Percentiles rank a stretch among this genome's conserved stretches.
These are phyloP conservation scores for Adelges cooleyi DNA, from an alignment of 1,140 invertebrate genomes.

Conservation along the genomic window DNA sequence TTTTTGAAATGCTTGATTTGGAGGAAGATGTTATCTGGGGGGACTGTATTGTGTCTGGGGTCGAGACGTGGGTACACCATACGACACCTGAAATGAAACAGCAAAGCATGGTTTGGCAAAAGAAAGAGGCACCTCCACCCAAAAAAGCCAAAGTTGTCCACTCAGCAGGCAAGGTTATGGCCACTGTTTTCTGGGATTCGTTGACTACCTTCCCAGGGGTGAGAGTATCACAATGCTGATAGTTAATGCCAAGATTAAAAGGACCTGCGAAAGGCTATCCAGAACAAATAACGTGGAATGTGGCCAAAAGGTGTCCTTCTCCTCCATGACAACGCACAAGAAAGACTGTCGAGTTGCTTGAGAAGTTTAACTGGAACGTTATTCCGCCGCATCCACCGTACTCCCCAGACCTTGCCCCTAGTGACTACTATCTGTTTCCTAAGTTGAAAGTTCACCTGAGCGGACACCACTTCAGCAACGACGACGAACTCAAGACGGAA, in stretches of 20 bases:
- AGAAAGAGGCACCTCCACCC: slow-evolving; percentile 28
- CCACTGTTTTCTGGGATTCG: slow-evolving; percentile 35
- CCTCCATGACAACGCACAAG: slow-evolving; percentile 38
- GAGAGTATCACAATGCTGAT: slow-evolving; percentile 37
- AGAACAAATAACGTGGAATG: too few species aligned
- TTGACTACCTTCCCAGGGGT: slow-evolving; percentile 41
- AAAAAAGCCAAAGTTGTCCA: slow-evolving; percentile 34
- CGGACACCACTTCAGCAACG: slow-evolving; percentile 34
- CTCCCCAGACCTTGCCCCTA: slow-evolving; percentile 38
- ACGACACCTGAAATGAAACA: slow-evolving; percentile 37
- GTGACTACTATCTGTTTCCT: slow-evolving; percentile 36
- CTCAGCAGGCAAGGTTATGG: slow-evolving; percentile 34
- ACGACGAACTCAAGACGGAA: background rate
- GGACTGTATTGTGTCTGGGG: too few species aligned
- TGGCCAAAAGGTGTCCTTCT: slow-evolving; percentile 39
- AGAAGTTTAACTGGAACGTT: too few species aligned
- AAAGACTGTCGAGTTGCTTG: slow-evolving; percentile 35
- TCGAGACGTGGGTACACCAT: slow-evolving; percentile 39
- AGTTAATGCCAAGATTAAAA: slow-evolving; percentile 33
- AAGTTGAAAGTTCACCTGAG: slow-evolving; percentile 37
- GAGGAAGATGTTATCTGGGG: too few species aligned
- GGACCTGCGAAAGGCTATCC: slow-evolving; percentile 34
- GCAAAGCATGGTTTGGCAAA: slow-evolving; percentile 37
- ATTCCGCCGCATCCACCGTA: slow-evolving; percentile 41
- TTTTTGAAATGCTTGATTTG: too few species aligned